Percentiles rank a stretch among this genome's conserved stretches.
Conservation (phyloP, 2,888 invertebrate species). For the Cerceris ruficornis region DNA sequence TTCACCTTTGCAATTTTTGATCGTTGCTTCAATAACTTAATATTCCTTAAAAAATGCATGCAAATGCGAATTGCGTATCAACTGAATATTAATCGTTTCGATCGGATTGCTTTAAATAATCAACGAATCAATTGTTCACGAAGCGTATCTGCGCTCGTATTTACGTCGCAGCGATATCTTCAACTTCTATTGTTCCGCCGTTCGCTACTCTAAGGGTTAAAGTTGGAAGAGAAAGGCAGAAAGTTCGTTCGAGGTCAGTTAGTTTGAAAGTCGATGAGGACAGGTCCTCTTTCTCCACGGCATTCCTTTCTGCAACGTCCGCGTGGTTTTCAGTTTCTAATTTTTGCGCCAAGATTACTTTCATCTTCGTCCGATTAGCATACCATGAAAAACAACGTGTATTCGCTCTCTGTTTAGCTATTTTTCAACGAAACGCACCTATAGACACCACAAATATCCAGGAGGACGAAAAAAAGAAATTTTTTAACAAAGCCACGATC, state of each 20-base stretch:
- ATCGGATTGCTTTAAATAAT: too few relatives aligned
- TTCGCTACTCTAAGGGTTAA: constrained; percentile 41
- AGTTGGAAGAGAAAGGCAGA: constrained; percentile 50
- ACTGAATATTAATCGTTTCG: too few relatives aligned
- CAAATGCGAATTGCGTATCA: too few relatives aligned
- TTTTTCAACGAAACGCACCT: too few relatives aligned
- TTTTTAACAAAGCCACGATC: constrained; percentile 24
- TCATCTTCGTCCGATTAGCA: background rate
- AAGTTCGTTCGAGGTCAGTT: constrained; percentile 54
- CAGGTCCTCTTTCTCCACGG: constrained; percentile 15
- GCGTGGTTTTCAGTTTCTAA: constrained; percentile 11
- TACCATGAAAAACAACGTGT: background rate
- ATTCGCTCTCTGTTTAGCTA: too few relatives aligned
- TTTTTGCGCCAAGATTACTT: background rate
- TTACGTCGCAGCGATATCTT: background rate
- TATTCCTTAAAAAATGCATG: too few relatives aligned
- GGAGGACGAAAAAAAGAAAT: background rate
- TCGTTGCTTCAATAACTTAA: too few relatives aligned
- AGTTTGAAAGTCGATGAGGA: constrained; percentile 43
- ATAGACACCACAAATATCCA: too few relatives aligned
- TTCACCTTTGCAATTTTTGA: too few relatives aligned
- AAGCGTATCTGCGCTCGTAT: background rate
- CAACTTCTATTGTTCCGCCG: constrained; percentile 1
- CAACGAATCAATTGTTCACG: constrained; percentile 12
- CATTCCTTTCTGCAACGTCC: background rate